These are phyloP conservation scores for Premnoplex brunnescens DNA, from an alignment of 2,797 vertebrate species.

Conservation along the genomic window DNA sequence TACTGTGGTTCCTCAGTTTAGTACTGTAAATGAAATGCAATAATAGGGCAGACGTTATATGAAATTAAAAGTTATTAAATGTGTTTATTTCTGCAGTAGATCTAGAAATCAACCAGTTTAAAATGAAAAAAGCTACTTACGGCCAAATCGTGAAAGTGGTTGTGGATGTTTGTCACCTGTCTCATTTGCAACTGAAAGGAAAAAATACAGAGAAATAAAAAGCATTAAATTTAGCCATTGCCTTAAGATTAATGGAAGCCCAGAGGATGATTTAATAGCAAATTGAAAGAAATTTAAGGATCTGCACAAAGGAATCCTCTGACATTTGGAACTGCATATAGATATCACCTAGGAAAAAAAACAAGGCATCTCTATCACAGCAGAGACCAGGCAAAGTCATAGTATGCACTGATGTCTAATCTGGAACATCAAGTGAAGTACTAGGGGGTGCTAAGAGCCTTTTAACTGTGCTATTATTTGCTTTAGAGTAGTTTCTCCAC, in stretches of 20 bases:
- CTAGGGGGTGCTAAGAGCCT: background rate
- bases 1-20: background rate
- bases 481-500: background rate
- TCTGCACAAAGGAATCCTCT: background rate
- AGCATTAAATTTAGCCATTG: background rate
- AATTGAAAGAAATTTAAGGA: background rate
- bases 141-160: conserved; percentile 85
- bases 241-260: background rate
- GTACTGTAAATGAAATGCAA: background rate
- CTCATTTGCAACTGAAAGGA: conserved; percentile 89
- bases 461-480: background rate
- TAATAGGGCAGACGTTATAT: background rate
- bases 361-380: background rate
- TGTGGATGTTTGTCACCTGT: conserved; percentile 84
- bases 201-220: background rate
- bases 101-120: background rate
- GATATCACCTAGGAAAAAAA: background rate
- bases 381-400: background rate
- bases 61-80: background rate
- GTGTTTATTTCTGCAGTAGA: background rate
- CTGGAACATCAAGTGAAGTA: background rate
- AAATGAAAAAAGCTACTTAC: conserved; percentile 78
- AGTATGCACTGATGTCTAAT: background rate
- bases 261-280: background rate
- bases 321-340: background rate